These are phyloP conservation scores for Phrynocephalus forsythii DNA, from an alignment of 2,797 vertebrate genomes.

Conservation along the genomic window DNA sequence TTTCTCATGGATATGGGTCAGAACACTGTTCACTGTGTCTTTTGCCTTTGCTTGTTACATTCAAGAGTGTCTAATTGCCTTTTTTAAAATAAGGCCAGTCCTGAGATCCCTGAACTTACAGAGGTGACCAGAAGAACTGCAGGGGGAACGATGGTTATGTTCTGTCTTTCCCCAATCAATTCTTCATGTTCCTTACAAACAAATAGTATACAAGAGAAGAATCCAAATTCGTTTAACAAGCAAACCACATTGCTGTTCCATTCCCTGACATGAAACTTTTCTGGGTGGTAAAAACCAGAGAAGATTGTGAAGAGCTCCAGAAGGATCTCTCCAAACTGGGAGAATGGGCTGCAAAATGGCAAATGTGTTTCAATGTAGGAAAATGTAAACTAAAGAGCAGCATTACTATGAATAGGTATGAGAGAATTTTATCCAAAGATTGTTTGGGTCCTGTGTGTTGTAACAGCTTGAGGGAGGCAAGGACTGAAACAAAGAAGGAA, in stretches of 20 bases:
- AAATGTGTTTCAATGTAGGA: too few species aligned
- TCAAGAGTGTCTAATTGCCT: background rate
- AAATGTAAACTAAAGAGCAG: constrained; percentile 18
- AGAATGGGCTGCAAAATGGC: too few species aligned
- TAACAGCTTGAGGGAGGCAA: background rate
- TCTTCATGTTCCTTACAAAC: background rate
- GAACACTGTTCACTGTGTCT: too few species aligned
- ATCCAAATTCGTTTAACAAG: background rate
- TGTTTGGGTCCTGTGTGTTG: background rate
- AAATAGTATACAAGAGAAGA: background rate
- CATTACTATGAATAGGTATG: constrained; percentile 29
- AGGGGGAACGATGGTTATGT: too few species aligned
- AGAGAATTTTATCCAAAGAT: background rate
- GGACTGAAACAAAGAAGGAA: constrained; percentile 22
- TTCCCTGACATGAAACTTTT: background rate
- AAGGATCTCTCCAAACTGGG: too few species aligned
- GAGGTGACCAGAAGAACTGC: background rate
- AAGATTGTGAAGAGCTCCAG: too few species aligned
- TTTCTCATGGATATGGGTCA: background rate
- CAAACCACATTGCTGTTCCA: background rate
- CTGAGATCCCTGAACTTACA: too few species aligned
- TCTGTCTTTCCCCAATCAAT: background rate
- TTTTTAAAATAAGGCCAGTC: background rate
- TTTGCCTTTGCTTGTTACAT: background rate
- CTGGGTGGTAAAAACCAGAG: too few species aligned